Base-by-base conservation (phyloP, 2,113 vertebrate species). In the Urocitellus parryii region DNA sequence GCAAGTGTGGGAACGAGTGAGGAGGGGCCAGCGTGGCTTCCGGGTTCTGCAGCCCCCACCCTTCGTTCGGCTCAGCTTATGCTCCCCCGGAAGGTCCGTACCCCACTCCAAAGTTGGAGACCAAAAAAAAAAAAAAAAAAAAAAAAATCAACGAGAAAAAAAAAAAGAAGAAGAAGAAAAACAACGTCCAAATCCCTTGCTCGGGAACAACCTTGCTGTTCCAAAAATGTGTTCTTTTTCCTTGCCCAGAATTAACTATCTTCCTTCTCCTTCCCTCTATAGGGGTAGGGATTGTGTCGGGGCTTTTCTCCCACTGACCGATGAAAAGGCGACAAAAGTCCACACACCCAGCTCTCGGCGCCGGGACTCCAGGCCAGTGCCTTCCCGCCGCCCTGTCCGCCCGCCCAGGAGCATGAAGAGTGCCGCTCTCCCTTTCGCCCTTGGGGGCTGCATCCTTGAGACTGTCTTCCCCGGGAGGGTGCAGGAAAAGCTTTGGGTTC, bases 21-120 rank as follows among this genome's bases (percentile, higher is more conserved):
- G 97, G 94, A 78, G 87, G 93, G 78, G 89, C 63, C 48, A 61
- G 73, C 25, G 42, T 67, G 3, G 91, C 82, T 96, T 95, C 96
- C 81, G 87, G 90, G 87, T 18, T 70, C 80, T 72, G 79, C 72
- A 17, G 39, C 68, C 77, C 61, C 81, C 73, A 32, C 56, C n/a
- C 7, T 53, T 70, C 39, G 2, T 53, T 70, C 39, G 2, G 67
- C 34, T 79, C 37, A 0, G 58, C 85, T 65, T 53, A 0, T 1
- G 81, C 34, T 91, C 45, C 37, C 37, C 42, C 0, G 5, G 56
- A 32, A 87, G 83, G 51, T 86, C 70, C 32, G 0, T 58, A 96
- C 80, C 67, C 94, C 65, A 85, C 68, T 88, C 42, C 63, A 72
- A 85, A 94, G 32, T 70, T 56, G 72, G 39, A 61, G 48, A 90